Base-by-base conservation (phyloP, 1,140 invertebrate species). In the Heterodera schachtii region DNA sequence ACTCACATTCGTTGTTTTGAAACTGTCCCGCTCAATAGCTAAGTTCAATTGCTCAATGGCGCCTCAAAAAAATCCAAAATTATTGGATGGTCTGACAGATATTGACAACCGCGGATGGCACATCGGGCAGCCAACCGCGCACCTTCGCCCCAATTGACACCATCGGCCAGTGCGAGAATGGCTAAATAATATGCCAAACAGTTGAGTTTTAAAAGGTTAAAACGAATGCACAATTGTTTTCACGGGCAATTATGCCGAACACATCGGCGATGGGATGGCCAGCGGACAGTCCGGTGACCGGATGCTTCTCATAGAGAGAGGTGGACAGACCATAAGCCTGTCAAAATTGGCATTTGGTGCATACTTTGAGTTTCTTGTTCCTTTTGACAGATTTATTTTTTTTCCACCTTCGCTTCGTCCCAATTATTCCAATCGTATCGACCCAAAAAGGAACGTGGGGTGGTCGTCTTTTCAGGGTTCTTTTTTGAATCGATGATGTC, bases 251-350 rank as follows among this genome's bases (percentile, higher is more conserved):
- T 67, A 96, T 91, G 3, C 94, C 95, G 92, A 95, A 96, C 85
- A 94, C 94, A 91, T 96, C 95, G 19, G 95, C 95, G 83, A 96
- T 94, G 19, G 95, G 95, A 90, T 94, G 94, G 6, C 95, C 91
- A 47, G 94, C 94, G 78, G 93, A 92, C 74, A 92, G 91, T 81
- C 93, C 93, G 66, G 93, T 94, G 43, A 93, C 90, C 80, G 94
- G 94, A 91, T 95, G 94, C 81, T 92, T 92, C 89, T 95, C 94
- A 86, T 95, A 95, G 3, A 95, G 90, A 0, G 94, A 94, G 43
- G 94, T 91, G 8, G 92, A 91, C 46, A 91, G 84, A 77, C 94
- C 94, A 87, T 93, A 95, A 2, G 93, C 93, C 69, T 71, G 3
- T 6, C 31, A 31, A 71, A 71, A 31, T n/a, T 11, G n/a, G 44